Conservation (phyloP, 2,113 vertebrate genomes). For the Onychorhynchus coronatus region DNA sequence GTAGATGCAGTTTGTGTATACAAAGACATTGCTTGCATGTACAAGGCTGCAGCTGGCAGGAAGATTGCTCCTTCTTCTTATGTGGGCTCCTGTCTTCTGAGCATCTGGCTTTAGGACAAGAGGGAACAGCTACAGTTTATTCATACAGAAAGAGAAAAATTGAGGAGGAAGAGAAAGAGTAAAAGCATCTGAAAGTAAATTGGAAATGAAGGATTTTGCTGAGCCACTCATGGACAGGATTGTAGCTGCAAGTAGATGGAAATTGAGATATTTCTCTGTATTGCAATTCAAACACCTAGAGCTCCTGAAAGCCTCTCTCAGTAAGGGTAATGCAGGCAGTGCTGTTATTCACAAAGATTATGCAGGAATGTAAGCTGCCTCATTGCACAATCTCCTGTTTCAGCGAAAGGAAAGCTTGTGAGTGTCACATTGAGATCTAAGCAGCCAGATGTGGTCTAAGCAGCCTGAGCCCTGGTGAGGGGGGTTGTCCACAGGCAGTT, state of each 20-base stretch:
- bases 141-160: neutral
- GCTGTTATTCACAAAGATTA: neutral
- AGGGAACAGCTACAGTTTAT: neutral
- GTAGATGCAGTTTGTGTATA: neutral
- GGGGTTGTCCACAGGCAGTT: neutral
- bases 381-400: neutral
- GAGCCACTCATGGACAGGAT: neutral
- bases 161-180: neutral
- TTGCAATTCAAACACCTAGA: neutral
- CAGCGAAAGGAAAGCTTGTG: neutral
- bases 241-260: neutral
- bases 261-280: neutral
- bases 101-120: neutral
- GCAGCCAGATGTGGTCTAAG: neutral
- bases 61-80: neutral
- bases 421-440: neutral
- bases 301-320: neutral
- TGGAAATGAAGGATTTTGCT: neutral
- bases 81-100: neutral
- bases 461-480: neutral
- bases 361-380: neutral
- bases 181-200: neutral
- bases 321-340: neutral
- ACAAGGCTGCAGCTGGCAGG: neutral
- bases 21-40: neutral